phyloP scores from a whole-genome alignment of 2,888 invertebrate genomes.

The Poecilus cupreus region DNA sequence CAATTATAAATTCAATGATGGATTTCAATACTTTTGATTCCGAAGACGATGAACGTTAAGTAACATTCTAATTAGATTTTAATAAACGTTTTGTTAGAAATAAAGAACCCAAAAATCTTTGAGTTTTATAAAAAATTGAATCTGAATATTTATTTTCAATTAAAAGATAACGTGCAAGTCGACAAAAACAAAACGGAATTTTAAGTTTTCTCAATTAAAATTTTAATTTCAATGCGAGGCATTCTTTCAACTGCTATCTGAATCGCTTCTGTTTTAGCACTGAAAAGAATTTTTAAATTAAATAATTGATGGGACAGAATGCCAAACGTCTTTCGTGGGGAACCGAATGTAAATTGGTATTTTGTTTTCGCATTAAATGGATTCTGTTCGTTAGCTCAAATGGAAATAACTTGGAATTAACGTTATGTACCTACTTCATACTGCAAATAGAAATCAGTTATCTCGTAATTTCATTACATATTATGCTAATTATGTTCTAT shows the following conservation, averaged over 20 bases:
- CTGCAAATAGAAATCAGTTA: no score
- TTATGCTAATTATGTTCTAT: no score
- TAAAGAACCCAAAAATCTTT: not conserved
- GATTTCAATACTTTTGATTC: no score
- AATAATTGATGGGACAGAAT: conserved; percentile 33
- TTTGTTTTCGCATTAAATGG: conserved; percentile 18
- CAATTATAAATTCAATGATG: no score
- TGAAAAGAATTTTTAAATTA: conserved; percentile 51
- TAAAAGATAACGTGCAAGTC: conserved; percentile 46
- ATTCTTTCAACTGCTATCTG: conserved; percentile 27
- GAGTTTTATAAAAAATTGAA: conserved; percentile 22
- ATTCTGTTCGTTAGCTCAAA: not conserved
- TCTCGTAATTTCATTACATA: no score
- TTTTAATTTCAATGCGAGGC: conserved; percentile 36
- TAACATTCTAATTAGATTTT: conserved; percentile 5
- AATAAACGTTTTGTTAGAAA: not conserved
- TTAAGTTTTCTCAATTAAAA: conserved; percentile 51
- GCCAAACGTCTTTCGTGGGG: not conserved
- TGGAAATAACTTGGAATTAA: no score
- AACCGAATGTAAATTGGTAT: conserved; percentile 15
- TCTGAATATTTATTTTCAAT: conserved; percentile 46
- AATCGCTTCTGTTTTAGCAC: conserved; percentile 15
- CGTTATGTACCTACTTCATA: no score
- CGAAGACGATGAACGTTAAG: not conserved
- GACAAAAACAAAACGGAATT: conserved; percentile 41